Evolutionary conservation across 2,888 invertebrate genomes (phyloP).

Genomic region (Papilio demoleus): DNA sequence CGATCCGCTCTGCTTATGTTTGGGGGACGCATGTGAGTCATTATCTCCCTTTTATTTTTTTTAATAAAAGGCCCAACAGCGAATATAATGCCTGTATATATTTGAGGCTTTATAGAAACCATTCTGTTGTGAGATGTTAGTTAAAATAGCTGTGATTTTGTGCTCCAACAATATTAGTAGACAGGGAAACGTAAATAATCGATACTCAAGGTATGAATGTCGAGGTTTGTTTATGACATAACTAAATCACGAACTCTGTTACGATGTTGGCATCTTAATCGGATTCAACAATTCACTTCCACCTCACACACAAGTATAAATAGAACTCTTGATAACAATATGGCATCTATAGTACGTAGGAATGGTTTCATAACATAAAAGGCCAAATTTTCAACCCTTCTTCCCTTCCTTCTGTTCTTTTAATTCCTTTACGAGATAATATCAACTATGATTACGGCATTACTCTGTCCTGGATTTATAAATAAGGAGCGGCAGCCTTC

Average conservation of each 20-base stretch:
- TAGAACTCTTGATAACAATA: neutral
- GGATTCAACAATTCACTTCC: neutral
- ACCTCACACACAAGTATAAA: neutral
- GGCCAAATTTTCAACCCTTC: neutral
- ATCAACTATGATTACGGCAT: too few species aligned
- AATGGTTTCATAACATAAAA: neutral
- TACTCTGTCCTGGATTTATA: too few species aligned
- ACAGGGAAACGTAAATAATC: too few species aligned
- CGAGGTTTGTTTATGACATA: neutral
- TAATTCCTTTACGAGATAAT: neutral
- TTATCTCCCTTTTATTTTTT: neutral
- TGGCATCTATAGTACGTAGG: neutral
- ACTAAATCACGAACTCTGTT: neutral
- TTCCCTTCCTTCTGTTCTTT: neutral
- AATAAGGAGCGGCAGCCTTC: too few species aligned
- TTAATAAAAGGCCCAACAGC: neutral
- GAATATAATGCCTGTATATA: neutral
- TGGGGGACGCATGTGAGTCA: conserved; percentile 67
- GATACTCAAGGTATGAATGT: too few species aligned
- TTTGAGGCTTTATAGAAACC: neutral
- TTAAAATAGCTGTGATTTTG: too few species aligned
- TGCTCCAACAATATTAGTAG: too few species aligned
- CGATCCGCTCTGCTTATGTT: conserved; percentile 73
- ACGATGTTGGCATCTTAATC: conserved; percentile 5
- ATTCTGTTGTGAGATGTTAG: neutral